Evolutionary conservation across 2,888 invertebrate species (phyloP).

Genomic region (Caenorhabditis auriculariae): DNA sequence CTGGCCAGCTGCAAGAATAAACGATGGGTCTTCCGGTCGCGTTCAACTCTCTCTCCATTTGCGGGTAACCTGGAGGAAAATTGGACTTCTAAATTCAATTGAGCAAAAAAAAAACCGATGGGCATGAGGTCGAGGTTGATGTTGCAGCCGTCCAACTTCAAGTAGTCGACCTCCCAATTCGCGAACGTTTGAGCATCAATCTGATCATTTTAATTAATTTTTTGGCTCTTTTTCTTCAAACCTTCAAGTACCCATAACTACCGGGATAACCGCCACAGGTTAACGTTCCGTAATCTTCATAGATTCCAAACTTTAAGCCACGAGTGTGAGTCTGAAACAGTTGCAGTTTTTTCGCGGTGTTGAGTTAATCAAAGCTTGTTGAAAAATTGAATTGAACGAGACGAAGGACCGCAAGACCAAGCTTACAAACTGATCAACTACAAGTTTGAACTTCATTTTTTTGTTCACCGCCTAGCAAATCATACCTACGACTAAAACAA

Average conservation of each 20-base stretch:
- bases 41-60: conserved; percentile 86
- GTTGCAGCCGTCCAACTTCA: conserved; percentile 95
- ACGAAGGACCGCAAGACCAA: too few relatives aligned
- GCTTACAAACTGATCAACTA: too few relatives aligned
- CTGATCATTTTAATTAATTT: conserved; percentile 60
- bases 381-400: too few relatives aligned
- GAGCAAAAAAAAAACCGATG: conserved; percentile 53
- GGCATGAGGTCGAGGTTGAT: conserved; percentile 74
- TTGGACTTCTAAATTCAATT: neutral
- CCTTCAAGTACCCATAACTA: conserved; percentile 77
- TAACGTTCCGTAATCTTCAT: conserved; percentile 93
- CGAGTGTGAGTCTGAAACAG: conserved; percentile 80
- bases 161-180: conserved; percentile 89
- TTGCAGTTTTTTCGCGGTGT: too few relatives aligned
- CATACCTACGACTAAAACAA: too few relatives aligned
- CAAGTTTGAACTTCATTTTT: too few relatives aligned
- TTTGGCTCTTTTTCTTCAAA: neutral
- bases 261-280: conserved; percentile 97
- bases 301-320: conserved; percentile 93
- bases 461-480: too few relatives aligned
- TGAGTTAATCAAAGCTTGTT: too few relatives aligned
- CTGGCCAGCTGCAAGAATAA: conserved; percentile 97
- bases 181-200: conserved; percentile 89
- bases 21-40: conserved; percentile 87
- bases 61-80: conserved; percentile 78